Evolutionary conservation across 2,113 vertebrate genomes (phyloP).

Genomic region (Phylloscopus trochiloides): DNA sequence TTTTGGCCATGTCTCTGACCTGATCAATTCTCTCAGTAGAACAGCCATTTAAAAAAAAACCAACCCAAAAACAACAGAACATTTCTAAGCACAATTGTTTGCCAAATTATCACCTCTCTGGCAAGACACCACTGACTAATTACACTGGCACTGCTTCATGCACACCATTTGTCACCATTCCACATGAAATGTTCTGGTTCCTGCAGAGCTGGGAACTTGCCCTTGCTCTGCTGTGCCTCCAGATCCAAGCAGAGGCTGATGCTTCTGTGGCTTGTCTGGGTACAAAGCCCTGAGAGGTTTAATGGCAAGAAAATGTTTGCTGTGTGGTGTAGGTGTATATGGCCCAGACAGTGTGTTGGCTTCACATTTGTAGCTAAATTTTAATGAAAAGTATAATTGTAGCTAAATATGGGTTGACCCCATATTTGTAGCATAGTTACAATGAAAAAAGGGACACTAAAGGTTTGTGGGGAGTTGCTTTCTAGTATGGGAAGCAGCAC

Average conservation of each 20-base stretch:
- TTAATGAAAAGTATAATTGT: not conserved
- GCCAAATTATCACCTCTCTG: not conserved
- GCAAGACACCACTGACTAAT: not conserved
- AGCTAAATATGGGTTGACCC: not conserved
- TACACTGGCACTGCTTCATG: not conserved
- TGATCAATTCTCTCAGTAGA: not conserved
- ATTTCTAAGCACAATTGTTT: not conserved
- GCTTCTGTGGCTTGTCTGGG: accelerated
- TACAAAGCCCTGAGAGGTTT: not conserved
- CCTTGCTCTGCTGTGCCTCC: not conserved
- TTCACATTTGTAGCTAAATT: not conserved
- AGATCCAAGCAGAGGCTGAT: not conserved
- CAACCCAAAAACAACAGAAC: too few species aligned
- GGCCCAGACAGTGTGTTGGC: not conserved
- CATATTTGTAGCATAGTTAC: accelerated
- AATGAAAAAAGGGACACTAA: accelerated
- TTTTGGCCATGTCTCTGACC: not conserved
- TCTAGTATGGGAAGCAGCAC: not conserved
- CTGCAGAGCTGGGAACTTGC: not conserved
- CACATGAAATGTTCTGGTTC: accelerated
- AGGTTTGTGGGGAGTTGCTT: not conserved
- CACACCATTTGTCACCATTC: not conserved
- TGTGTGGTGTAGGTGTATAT: accelerated
- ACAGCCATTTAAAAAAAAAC: not conserved
- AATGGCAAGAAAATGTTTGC: accelerated